These are phyloP conservation scores for Lysiphlebus fabarum DNA, from an alignment of 1,140 invertebrate species.

Conservation along the genomic window DNA sequence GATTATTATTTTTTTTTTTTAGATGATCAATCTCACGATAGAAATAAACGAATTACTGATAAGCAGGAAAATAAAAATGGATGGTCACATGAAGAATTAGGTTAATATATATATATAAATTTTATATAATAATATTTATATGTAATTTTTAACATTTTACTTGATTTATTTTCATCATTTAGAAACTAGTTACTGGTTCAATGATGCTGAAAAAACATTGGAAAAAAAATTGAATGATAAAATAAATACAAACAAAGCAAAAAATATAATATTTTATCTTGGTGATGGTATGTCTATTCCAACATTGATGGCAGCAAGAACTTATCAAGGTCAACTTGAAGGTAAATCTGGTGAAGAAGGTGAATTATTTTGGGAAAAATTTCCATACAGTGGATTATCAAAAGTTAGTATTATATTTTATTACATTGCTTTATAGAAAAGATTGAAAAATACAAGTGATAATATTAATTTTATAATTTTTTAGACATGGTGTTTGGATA, in stretches of 20 bases:
- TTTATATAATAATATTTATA: too few species aligned
- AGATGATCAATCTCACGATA: too few species aligned
- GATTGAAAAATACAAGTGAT: not conserved
- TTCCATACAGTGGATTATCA: conserved; percentile 71
- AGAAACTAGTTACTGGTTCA: conserved; percentile 47
- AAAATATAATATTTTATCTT: conserved; percentile 71
- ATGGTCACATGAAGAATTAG: too few species aligned
- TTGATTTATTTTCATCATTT: too few species aligned
- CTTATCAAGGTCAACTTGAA: conserved; percentile 62
- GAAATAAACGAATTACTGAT: too few species aligned
- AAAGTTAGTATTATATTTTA: conserved; percentile 73
- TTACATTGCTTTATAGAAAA: conserved; percentile 15
- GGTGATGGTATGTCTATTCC: conserved; percentile 76
- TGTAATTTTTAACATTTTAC: too few species aligned
- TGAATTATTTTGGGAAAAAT: conserved; percentile 66
- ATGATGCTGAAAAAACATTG: conserved; percentile 54
- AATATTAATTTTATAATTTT: not conserved
- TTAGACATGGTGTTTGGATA: conserved; percentile 80
- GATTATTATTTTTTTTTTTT: too few species aligned
- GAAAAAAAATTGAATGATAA: conserved; percentile 56
- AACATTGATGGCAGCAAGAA: conserved; percentile 67
- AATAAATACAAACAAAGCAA: conserved; percentile 56
- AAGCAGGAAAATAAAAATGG: too few species aligned
- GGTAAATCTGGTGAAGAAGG: conserved; percentile 51
- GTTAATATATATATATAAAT: too few species aligned